Evolutionary conservation across 2,888 invertebrate genomes (phyloP).

Genomic region (Eretmocerus hayati): DNA sequence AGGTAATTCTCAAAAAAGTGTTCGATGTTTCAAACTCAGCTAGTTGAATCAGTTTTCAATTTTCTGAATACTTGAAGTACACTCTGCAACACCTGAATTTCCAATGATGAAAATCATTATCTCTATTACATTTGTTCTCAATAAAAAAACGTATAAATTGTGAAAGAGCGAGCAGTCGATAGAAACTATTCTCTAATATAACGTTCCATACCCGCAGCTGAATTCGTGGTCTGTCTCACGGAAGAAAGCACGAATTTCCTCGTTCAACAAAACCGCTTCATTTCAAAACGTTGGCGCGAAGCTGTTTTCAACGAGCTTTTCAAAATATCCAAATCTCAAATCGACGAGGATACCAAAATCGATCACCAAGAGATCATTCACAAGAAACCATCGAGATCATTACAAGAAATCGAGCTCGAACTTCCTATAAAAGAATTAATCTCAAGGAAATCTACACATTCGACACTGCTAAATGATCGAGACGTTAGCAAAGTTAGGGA

Average conservation of each 20-base stretch:
- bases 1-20: no score
- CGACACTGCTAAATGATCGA: slow-evolving; percentile 39
- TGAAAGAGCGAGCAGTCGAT: no score
- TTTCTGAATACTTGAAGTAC: no score
- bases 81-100: no score
- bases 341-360: slow-evolving; percentile 56
- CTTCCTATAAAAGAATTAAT: slow-evolving; percentile 19
- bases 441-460: slow-evolving; percentile 4
- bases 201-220: slow-evolving; percentile 27
- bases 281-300: slow-evolving; percentile 25
- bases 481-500: slow-evolving; percentile 54
- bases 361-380: slow-evolving; percentile 55
- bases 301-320: slow-evolving; percentile 47
- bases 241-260: slow-evolving; percentile 49
- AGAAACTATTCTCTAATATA: no score
- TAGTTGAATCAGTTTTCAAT: no score
- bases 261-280: slow-evolving; percentile 26
- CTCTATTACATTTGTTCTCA: no score
- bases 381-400: slow-evolving; percentile 50
- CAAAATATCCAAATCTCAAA: slow-evolving; percentile 55
- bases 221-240: slow-evolving; percentile 49
- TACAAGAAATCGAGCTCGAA: slow-evolving; percentile 56
- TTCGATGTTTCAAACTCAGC: no score
- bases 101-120: no score
- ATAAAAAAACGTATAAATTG: no score